Evolutionary conservation across 2,797 vertebrate genomes (phyloP), one percentile per base, ranked within the genome.

Genomic region (Platyrinchus mystaceus): DNA sequence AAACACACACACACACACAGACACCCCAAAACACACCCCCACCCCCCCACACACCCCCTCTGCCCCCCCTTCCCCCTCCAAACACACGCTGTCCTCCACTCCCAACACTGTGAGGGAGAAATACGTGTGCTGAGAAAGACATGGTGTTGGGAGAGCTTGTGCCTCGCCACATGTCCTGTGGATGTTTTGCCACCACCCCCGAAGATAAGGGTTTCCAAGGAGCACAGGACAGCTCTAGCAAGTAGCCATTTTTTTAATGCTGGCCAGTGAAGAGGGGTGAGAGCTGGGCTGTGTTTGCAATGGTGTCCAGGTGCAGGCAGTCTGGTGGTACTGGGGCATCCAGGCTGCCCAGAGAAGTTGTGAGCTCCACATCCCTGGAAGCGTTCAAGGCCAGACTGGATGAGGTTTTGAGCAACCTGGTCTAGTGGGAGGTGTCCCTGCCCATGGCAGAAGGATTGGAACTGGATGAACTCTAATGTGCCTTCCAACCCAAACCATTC

Each of bases 141-240:
- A 7, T 0, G 0, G 24, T 1, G 2, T 6, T 53, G 39, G 26
- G n/a, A 36, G 76, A 78, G 34, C 18, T 58, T 15, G 28, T 78
- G 75, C 41, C 46, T 60, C 9, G 1, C 22, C 0, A 0, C 2
- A 2, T 1, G 8, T 49, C 44, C 50, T 30, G 28, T 37, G n/a
- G n/a, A 5, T 0, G 5, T 15, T 39, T 43, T 52, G 49, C 44
- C 34, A 5, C 16, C 16, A 39, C 4, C 2, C 2, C 53, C 16
- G 7, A 56, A 68, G 62, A 26, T 4, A 47, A 81, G 20, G 19
- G 3, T 63, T 34, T 58, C 26, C 39, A 19, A 30, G 71, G 46
- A 77, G 27, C 9, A 30, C 26, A 58, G 39, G 43, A 43, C 32
- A 56, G 60, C n/a, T 71, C 55, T 8, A 46, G 12, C 7, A 24